Base-by-base conservation (phyloP, 2,797 vertebrate species). In the Pterois miles region DNA sequence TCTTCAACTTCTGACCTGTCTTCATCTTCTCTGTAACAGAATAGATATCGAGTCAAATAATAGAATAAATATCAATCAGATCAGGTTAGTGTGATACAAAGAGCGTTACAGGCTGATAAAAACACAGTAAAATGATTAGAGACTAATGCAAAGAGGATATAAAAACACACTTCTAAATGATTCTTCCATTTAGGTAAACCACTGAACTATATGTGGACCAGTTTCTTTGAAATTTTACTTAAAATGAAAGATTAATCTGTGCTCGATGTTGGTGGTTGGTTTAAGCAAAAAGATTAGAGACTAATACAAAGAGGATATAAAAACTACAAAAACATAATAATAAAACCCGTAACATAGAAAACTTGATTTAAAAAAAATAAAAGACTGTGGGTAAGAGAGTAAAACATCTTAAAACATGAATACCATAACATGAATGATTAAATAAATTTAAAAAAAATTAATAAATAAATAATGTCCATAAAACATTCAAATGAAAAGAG, bases 11-110 rank as follows among this genome's bases (percentile, higher is more conserved):
- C 79, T 16, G 70, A 48, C 11, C 6, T 10, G 12, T 85, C 88
- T 31, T 82, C 74, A 33, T 87, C 82, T 25, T 71, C 74, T 71
- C 94, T 95, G 48, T 12, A 85, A 82, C 12, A 80, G 2, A 59
- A 75, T 0, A 72, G 0, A 31, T 27, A n/a, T 48, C 4, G 29
- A 29, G n/a, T 48, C 43, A 48, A 48, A 48, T 11, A 84, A 82
- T 10, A 79, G 2, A 59, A 75, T 0, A 71, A 0, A 29, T 25
- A 23, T 48, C 43, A 20, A 48, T 48, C 20, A 48, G 20, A 48
- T n/a, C 48, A 23, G 11, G 7, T 50, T 57, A 43, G 36, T 34
- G 12, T 0, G 3, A 31, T 40, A 34, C 20, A 36, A 65, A 50
- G 23, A 14, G 16, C 14, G 52, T 54, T 31, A 38, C n/a, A 62